A percentile compares a stretch with the other conserved stretches of the same genome.
Evolutionary conservation across 1,140 invertebrate genomes (phyloP).

Genomic region (Zophobas morio): DNA sequence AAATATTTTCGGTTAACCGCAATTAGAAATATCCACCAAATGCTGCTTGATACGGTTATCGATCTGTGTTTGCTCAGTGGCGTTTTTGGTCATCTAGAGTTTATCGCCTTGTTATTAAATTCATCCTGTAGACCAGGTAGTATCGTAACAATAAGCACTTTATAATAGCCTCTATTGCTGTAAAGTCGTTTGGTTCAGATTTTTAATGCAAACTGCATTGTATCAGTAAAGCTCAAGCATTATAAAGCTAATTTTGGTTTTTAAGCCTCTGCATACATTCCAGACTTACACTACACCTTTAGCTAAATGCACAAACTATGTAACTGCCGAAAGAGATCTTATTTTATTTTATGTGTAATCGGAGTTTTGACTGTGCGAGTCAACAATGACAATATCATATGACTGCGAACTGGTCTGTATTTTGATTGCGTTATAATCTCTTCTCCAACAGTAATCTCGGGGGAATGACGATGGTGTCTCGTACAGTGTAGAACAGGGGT

Average conservation of each 20-base stretch:
- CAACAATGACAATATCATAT: conserved; percentile 39
- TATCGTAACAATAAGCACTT: neutral
- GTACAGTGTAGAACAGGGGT: conserved; percentile 38
- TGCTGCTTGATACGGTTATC: conserved; percentile 25
- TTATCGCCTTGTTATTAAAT: conserved; percentile 37
- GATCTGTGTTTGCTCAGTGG: conserved; percentile 4
- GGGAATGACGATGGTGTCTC: conserved; percentile 42
- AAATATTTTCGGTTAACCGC: conserved; percentile 37
- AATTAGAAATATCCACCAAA: conserved; percentile 39
- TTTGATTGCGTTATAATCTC: conserved; percentile 59
- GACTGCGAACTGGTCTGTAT: conserved; percentile 23
- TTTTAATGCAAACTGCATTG: no score
- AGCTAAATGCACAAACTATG: no score
- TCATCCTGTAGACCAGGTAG: conserved; percentile 3
- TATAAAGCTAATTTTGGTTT: no score
- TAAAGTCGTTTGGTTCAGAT: no score
- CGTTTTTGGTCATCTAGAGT: conserved; percentile 16
- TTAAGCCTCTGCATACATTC: no score
- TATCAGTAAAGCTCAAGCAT: no score
- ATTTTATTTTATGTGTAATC: conserved; percentile 7
- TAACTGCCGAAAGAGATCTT: no score
- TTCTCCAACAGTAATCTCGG: conserved; percentile 53
- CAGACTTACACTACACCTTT: no score
- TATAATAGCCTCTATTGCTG: no score
- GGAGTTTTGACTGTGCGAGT: conserved; percentile 16